Conservation (phyloP, 2,113 vertebrate species). For the Rafetus swinhoei region DNA sequence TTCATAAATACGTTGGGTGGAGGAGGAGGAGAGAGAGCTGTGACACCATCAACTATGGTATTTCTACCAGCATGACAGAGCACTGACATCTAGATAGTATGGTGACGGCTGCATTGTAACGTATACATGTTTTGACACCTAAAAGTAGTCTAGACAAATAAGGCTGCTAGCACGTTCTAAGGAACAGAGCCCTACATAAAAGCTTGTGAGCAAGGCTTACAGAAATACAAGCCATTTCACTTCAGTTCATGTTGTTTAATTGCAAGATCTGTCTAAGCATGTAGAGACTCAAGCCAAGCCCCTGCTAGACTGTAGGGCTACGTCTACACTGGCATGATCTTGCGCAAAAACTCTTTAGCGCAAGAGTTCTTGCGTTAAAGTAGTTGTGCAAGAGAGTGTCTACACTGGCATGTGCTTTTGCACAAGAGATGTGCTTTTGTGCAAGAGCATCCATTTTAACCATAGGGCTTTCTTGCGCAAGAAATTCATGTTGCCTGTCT, state of each 20-base stretch:
- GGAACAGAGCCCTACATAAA: not conserved
- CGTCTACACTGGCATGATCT: too few relatives aligned
- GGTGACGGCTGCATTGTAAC: not conserved
- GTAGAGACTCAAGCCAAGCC: conserved; percentile 9
- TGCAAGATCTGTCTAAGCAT: conserved; percentile 54
- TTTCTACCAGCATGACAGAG: not conserved
- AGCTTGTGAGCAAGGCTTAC: not conserved
- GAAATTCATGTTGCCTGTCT: too few relatives aligned
- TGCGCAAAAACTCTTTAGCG: too few relatives aligned
- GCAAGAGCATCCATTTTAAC: too few relatives aligned
- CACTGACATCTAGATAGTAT: not conserved
- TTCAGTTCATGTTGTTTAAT: conserved; percentile 44
- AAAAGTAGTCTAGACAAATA: conserved; percentile 7
- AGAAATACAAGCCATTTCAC: conserved; percentile 30
- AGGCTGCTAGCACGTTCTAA: not conserved
- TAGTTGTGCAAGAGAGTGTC: too few relatives aligned
- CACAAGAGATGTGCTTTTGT: too few relatives aligned
- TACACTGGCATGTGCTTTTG: too few relatives aligned
- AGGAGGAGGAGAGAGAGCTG: fast-evolving
- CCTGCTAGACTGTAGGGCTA: not conserved
- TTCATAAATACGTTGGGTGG: not conserved
- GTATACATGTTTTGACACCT: not conserved
- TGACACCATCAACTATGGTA: not conserved
- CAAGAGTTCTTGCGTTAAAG: too few relatives aligned
- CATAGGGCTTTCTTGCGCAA: too few relatives aligned